Evolutionary conservation across 2,888 invertebrate species (phyloP), one percentile per base, ranked within the genome.

Genomic region (Acanthosepion pharaonis): DNA sequence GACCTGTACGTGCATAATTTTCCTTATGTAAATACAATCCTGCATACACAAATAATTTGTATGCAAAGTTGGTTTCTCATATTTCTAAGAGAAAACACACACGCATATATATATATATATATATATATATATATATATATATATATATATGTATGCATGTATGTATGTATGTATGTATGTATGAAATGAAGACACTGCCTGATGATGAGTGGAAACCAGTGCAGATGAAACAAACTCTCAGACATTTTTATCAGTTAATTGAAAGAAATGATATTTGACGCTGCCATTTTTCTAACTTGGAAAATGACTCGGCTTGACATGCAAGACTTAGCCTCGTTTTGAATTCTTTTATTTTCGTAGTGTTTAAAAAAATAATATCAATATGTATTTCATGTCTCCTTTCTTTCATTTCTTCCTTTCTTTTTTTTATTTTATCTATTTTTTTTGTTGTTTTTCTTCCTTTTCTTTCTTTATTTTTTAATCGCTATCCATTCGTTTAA

Each of bases 101-200:
- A 15, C n/a, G 5, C 15, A n/a, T 11, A n/a, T n/a, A n/a, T n/a
- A 78, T 78, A 78, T 28, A 78, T 78, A 78, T 18, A 78, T 78
- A n/a, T 78, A n/a, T 78, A n/a, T 78, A n/a, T 78, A n/a, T 78
- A n/a, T 78, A n/a, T 78, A 78, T 78, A 78, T 78, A 78, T 78
- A 78, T 78, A 78, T 78, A 78, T 78, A 78, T 78, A 78, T 78
- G 8, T 78, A 78, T n/a, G 28, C n/a, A 28, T 28, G 8, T n/a
- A 18, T n/a, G 5, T 78, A n/a, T 33, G 0, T 5, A 11, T 78
- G 3, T 78, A 11, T 78, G 11, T 33, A 11, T 78, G 11, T 78
- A 11, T 78, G 11, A 5, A 78, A n/a, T 11, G 5, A 11, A n/a
- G 78, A n/a, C 78, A 78, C n/a, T n/a, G 78, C n/a, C 78, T 78